phyloP scores from a whole-genome alignment of 2,888 invertebrate species.

The Schrankia costaestrigalis region DNA sequence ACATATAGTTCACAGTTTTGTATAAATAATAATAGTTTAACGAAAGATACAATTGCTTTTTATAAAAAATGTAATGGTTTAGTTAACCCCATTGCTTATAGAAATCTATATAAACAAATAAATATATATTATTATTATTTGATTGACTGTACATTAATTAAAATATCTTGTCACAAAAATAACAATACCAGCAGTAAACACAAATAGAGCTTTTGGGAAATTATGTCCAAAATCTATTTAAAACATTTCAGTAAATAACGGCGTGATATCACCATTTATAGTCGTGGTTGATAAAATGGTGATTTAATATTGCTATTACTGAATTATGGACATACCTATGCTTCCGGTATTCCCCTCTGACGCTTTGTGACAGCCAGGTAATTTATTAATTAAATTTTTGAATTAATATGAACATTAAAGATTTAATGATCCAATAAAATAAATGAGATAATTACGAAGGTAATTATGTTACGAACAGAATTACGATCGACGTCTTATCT shows the following conservation, averaged over 20 bases:
- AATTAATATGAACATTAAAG: constrained; percentile 2
- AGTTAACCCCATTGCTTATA: too few species aligned
- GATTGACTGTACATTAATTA: constrained; percentile 2
- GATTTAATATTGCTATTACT: constrained; percentile 14
- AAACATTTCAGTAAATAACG: constrained; percentile 5
- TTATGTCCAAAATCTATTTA: constrained; percentile 6
- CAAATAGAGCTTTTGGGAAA: constrained; percentile 9
- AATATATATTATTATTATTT: too few species aligned
- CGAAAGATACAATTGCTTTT: too few species aligned
- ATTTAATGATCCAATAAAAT: constrained; percentile 1
- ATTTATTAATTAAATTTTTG: constrained; percentile 8
- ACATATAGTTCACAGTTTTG: too few species aligned
- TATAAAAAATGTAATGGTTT: too few species aligned
- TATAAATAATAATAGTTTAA: too few species aligned
- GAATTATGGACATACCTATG: constrained; percentile 7
- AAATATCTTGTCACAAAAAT: constrained; percentile 1
- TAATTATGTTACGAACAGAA: background rate
- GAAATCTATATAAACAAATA: too few species aligned
- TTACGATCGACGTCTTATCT: too few species aligned
- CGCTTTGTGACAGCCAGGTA: constrained; percentile 4
- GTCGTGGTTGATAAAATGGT: constrained; percentile 9
- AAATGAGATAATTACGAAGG: background rate
- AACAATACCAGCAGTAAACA: constrained; percentile 5
- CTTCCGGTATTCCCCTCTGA: constrained; percentile 3
- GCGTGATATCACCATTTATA: constrained; percentile 5